Evolutionary conservation across 2,113 vertebrate genomes (phyloP), one percentile per base, ranked within the genome.

Genomic region (Sander lucioperca): DNA sequence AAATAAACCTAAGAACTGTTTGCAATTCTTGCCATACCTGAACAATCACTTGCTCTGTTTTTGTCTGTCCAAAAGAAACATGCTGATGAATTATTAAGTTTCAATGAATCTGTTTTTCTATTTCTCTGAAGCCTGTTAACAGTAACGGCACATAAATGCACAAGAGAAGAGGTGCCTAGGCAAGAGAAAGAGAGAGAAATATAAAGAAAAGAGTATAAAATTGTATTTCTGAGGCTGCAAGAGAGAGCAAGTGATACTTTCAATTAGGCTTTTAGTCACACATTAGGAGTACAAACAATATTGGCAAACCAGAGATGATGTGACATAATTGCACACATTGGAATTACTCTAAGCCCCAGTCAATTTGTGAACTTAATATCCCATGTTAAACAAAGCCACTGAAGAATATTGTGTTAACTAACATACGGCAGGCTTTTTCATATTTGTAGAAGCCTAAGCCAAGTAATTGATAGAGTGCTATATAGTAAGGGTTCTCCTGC

Each of bases 1-100:
- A 91, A 92, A 85, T 66, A 78, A 86, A 87, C 18, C 70, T 33
- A 19, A 54, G 53, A 80, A 67, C 33, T 84, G 74, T 86, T 83
- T 70, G 61, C 45, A 70, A 47, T 83, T 86, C 89, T 70, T 80
- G 25, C 61, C 68, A 80, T 63, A 66, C 67, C 84, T 43, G 69
- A 85, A 82, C 68, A 25, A 71, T 74, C 47, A 13, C 69, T 67
- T 61, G 45, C 74, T 90, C 74, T 76, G 43, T 64, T 65, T 83
- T 70, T 48, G 16, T 71, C 56, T 71, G 62, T 62, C 74, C 50
- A 71, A 74, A 36, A 70, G 67, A 68, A 83, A 83, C 18, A 51
- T 45, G 45, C 33, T 77, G 61, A 57, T 77, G 67, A 33, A 33
- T 33, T 50, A 72, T 83, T 51, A 74, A 51, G 72, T 69, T 68